Percentiles rank a stretch among this genome's conserved stretches.
Conservation (phyloP, 2,888 invertebrate genomes). For the Apocheima hispidaria region DNA sequence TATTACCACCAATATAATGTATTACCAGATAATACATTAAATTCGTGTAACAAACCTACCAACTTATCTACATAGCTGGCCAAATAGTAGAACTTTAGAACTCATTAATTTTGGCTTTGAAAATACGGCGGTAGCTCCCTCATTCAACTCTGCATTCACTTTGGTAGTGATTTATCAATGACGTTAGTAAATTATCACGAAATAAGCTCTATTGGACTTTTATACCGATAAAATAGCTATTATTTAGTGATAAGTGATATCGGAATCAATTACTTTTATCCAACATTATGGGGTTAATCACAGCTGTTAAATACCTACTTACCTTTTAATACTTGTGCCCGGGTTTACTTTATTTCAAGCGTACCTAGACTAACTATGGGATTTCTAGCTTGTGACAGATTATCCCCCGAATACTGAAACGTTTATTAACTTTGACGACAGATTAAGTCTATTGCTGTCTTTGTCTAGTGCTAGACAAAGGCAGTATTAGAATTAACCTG, state of each 20-base stretch:
- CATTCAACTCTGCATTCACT: neutral
- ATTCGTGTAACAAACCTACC: constrained; percentile 3
- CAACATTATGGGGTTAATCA: constrained; percentile 17
- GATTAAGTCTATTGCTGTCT: no score
- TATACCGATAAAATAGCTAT: constrained; percentile 38
- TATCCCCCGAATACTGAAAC: no score
- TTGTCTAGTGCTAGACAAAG: no score
- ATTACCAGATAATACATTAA: constrained; percentile 27
- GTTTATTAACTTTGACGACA: no score
- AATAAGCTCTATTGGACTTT: constrained; percentile 42
- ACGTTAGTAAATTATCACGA: constrained; percentile 42
- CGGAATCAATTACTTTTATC: constrained; percentile 31
- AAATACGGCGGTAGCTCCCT: neutral
- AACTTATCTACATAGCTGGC: neutral
- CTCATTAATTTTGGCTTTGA: neutral
- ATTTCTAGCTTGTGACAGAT: no score
- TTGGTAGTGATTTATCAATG: constrained; percentile 17
- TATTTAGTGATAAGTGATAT: constrained; percentile 36
- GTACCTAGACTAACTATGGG: no score
- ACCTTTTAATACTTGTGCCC: neutral
- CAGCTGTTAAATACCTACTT: constrained; percentile 14
- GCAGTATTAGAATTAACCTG: no score
- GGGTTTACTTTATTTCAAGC: no score
- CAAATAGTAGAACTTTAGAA: neutral
- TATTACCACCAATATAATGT: constrained; percentile 17